phyloP scores from a whole-genome alignment of 2,797 vertebrate genomes.

The Helostoma temminkii region DNA sequence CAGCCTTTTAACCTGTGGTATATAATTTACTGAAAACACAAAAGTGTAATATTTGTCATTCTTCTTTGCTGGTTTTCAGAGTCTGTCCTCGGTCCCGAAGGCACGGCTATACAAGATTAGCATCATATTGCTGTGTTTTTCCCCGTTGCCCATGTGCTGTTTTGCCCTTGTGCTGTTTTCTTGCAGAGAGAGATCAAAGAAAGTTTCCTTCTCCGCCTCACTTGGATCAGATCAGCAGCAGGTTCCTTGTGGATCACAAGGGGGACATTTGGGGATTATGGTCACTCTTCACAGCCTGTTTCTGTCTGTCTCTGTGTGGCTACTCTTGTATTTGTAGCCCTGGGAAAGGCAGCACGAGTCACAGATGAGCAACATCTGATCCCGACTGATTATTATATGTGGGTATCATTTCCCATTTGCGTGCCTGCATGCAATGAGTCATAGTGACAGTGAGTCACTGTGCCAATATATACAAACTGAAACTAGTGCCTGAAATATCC shows the following conservation, averaged over 20 bases:
- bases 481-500: constrained; percentile 35
- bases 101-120: constrained; percentile 8
- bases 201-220: constrained; percentile 60
- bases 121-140: constrained; percentile 18
- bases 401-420: constrained; percentile 63
- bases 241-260: constrained; percentile 51
- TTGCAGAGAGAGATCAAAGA: constrained; percentile 42
- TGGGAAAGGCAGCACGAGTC: constrained; percentile 57
- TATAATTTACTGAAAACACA: background rate
- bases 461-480: constrained; percentile 31
- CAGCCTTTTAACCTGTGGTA: background rate
- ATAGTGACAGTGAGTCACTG: constrained; percentile 47
- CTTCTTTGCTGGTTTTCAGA: constrained; percentile 5
- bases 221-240: constrained; percentile 63
- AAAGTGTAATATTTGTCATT: background rate
- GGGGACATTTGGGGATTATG: constrained; percentile 56
- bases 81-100: constrained; percentile 14
- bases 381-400: constrained; percentile 47
- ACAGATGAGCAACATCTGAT: constrained; percentile 69
- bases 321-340: constrained; percentile 35
- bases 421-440: constrained; percentile 57
- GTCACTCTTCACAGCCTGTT: constrained; percentile 49
- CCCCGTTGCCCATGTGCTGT: background rate
- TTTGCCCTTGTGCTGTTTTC: background rate
- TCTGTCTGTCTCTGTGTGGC: constrained; percentile 45